phyloP scores from a whole-genome alignment of 2,113 vertebrate species.

The Talpa occidentalis region DNA sequence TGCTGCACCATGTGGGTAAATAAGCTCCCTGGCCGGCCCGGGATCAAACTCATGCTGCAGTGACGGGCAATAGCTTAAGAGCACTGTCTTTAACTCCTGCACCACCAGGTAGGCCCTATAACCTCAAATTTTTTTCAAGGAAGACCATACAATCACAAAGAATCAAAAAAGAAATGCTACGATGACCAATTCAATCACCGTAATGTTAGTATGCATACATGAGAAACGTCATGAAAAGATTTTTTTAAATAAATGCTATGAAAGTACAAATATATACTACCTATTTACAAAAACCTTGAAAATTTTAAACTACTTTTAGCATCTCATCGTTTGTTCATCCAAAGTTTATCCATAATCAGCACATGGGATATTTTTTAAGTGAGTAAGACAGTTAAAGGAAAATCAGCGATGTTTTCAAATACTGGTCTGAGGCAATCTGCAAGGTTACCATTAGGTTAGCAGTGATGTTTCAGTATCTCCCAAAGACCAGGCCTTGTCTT shows the following conservation, averaged over 20 bases:
- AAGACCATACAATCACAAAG: rapidly evolving
- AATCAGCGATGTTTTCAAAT: background rate
- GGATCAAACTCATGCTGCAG: no score
- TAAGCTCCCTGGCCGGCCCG: no score
- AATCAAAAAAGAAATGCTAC: background rate
- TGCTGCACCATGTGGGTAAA: no score
- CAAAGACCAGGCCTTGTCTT: conserved; percentile 48
- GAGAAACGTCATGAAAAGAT: background rate
- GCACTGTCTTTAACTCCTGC: no score
- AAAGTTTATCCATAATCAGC: background rate
- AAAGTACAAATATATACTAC: conserved; percentile 36
- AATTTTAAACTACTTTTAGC: conserved; percentile 23
- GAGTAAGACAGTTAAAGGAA: background rate
- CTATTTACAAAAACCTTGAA: conserved; percentile 54
- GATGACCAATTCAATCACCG: background rate
- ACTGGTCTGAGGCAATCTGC: background rate
- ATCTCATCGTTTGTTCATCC: conserved; percentile 35
- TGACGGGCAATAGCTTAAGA: no score
- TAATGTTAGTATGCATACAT: background rate
- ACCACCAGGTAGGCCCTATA: no score
- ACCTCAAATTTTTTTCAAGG: background rate
- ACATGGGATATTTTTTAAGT: background rate
- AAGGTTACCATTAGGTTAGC: background rate
- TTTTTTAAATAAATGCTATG: background rate
- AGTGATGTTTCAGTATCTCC: conserved; percentile 30